Evolutionary conservation across 2,797 vertebrate species (phyloP).

Genomic region (Pristis pectinata): DNA sequence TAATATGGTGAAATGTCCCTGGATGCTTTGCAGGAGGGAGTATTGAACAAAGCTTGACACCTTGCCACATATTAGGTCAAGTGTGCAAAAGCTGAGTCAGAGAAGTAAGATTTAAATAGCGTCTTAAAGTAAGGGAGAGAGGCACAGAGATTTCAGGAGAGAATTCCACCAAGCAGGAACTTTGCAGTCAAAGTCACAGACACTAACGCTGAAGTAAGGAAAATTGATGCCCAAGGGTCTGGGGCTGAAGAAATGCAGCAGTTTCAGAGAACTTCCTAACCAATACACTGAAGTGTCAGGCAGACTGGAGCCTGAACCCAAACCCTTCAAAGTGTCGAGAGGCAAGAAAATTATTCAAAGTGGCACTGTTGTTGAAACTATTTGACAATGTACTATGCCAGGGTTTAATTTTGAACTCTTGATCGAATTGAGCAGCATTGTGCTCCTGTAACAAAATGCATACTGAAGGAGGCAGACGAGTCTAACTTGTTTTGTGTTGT

Average conservation of each 20-base stretch:
- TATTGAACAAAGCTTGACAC: background rate
- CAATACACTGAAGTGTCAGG: background rate
- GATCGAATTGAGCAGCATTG: background rate
- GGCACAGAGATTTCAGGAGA: background rate
- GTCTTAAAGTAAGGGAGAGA: background rate
- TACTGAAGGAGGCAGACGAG: background rate
- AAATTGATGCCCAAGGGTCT: background rate
- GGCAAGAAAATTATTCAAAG: background rate
- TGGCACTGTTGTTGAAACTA: background rate
- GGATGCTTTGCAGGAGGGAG: background rate
- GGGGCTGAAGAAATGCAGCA: background rate
- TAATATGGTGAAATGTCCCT: background rate
- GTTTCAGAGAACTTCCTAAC: background rate
- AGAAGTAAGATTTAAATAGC: background rate
- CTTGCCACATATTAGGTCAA: background rate
- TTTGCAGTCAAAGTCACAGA: background rate
- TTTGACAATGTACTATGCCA: background rate
- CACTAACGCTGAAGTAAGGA: background rate
- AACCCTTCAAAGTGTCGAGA: background rate
- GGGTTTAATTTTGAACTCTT: background rate
- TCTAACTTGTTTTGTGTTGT: background rate
- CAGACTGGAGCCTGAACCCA: background rate
- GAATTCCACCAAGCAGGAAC: background rate
- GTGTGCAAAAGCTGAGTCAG: background rate
- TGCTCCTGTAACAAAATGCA: no score